phyloP scores from a whole-genome alignment of 2,888 invertebrate species.

The Schrankia costaestrigalis region DNA sequence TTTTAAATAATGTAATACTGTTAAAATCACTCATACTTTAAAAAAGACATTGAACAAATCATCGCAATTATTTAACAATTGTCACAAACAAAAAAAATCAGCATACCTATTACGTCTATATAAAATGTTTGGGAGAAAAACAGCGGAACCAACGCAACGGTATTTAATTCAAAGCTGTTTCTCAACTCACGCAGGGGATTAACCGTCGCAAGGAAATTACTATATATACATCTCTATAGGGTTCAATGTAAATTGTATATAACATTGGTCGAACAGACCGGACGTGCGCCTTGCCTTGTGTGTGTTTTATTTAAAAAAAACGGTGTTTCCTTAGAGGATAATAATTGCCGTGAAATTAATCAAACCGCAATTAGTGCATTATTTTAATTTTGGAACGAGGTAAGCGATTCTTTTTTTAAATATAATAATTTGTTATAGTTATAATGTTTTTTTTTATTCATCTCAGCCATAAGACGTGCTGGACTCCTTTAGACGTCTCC shows the following conservation, averaged over 20 bases:
- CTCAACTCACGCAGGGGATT: slow-evolving; percentile 39
- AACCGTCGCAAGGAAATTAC: slow-evolving; percentile 32
- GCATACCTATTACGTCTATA: no score
- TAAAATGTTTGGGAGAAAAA: slow-evolving; percentile 3
- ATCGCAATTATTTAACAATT: no score
- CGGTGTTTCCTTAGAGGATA: slow-evolving; percentile 5
- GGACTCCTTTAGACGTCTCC: no score
- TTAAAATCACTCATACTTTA: no score
- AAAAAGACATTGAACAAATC: no score
- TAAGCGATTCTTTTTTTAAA: slow-evolving; percentile 7
- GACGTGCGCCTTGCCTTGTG: slow-evolving; percentile 11
- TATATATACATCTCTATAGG: slow-evolving; percentile 41
- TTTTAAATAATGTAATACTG: no score
- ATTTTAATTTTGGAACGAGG: slow-evolving; percentile 9
- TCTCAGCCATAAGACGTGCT: no score
- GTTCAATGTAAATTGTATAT: slow-evolving; percentile 28
- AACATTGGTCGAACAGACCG: slow-evolving; percentile 8
- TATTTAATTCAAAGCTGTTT: slow-evolving; percentile 10
- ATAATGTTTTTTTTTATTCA: no score
- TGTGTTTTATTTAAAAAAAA: slow-evolving; percentile 9
- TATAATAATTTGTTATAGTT: not conserved
- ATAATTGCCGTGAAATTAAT: slow-evolving; percentile 8
- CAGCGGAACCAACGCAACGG: slow-evolving; percentile 19
- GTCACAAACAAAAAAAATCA: no score
- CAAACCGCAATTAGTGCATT: not conserved